phyloP scores from a whole-genome alignment of 2,113 vertebrate genomes.

The Dasyurus viverrinus region DNA sequence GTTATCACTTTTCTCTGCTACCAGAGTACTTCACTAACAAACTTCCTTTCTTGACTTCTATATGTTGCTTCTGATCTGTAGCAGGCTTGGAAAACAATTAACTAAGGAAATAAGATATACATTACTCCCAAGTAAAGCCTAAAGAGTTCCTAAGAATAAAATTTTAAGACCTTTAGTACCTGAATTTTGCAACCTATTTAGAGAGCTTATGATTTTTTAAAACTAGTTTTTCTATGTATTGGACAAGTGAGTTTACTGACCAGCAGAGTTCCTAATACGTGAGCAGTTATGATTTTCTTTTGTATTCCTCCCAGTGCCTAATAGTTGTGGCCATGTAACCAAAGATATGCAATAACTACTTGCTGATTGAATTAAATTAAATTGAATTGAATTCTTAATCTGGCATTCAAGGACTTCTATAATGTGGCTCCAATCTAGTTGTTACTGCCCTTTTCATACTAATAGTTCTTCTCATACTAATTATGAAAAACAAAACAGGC shows the following conservation, averaged over 20 bases:
- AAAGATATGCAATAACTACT: neutral
- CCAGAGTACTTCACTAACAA: neutral
- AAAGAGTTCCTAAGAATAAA: neutral
- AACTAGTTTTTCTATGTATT: neutral
- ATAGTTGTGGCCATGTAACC: neutral
- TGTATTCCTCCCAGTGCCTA: neutral
- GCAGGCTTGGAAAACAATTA: neutral
- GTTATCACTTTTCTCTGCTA: neutral
- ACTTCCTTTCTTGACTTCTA: neutral
- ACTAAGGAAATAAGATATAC: slow-evolving; percentile 12
- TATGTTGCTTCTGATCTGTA: slow-evolving; percentile 1
- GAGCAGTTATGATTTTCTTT: neutral
- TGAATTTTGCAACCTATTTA: neutral
- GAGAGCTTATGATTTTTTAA: neutral
- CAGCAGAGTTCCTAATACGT: neutral
- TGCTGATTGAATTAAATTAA: neutral
- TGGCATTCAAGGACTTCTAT: neutral
- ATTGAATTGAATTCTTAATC: neutral
- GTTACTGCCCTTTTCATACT: neutral
- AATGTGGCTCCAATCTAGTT: neutral
- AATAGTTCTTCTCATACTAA: neutral
- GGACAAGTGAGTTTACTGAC: neutral
- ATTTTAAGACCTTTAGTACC: neutral
- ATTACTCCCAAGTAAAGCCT: neutral
- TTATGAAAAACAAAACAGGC: neutral